Evolutionary conservation across 2,888 invertebrate species (phyloP).

Genomic region (Pseudoips prasinana): DNA sequence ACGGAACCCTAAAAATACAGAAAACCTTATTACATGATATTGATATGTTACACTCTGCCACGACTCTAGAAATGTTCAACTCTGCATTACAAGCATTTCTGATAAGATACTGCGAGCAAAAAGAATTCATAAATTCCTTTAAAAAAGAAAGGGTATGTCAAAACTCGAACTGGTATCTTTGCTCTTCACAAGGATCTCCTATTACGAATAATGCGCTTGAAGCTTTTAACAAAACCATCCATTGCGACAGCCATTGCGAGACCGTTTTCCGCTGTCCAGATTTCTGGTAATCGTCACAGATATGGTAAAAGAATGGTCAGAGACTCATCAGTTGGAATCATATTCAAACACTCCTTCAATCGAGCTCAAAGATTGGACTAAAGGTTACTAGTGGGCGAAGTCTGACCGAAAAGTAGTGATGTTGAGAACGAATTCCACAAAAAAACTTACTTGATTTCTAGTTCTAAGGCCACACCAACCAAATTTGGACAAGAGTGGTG

Average conservation of each 20-base stretch:
- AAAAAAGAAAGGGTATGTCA: slow-evolving; percentile 7
- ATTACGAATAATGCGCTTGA: slow-evolving; percentile 13
- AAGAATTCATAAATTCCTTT: slow-evolving; percentile 7
- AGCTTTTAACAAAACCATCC: slow-evolving; percentile 7
- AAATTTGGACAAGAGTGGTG: slow-evolving; percentile 2
- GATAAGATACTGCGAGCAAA: slow-evolving; percentile 11
- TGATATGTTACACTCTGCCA: neutral
- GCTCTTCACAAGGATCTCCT: slow-evolving; percentile 9
- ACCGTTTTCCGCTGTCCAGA: slow-evolving; percentile 12
- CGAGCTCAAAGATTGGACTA: slow-evolving; percentile 2
- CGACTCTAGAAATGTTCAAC: slow-evolving; percentile 12
- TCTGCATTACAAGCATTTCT: slow-evolving; percentile 20
- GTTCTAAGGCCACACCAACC: slow-evolving; percentile 3
- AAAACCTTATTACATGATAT: slow-evolving; percentile 4
- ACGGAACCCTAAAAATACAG: too few species aligned
- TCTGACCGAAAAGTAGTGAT: slow-evolving; percentile 3
- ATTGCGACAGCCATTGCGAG: slow-evolving; percentile 13
- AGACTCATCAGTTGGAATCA: slow-evolving; percentile 1
- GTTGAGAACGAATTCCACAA: slow-evolving; percentile 1
- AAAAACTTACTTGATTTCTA: slow-evolving; percentile 7
- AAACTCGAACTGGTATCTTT: slow-evolving; percentile 12
- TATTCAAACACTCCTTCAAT: slow-evolving; percentile 1
- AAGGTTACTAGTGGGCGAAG: slow-evolving; percentile 6
- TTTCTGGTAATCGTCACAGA: slow-evolving; percentile 10
- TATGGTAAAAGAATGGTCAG: slow-evolving; percentile 13